Percentiles rank a stretch among this genome's conserved stretches.
These are phyloP conservation scores for Ptiloglossa arizonensis DNA, from an alignment of 1,140 invertebrate species.

Conservation along the genomic window DNA sequence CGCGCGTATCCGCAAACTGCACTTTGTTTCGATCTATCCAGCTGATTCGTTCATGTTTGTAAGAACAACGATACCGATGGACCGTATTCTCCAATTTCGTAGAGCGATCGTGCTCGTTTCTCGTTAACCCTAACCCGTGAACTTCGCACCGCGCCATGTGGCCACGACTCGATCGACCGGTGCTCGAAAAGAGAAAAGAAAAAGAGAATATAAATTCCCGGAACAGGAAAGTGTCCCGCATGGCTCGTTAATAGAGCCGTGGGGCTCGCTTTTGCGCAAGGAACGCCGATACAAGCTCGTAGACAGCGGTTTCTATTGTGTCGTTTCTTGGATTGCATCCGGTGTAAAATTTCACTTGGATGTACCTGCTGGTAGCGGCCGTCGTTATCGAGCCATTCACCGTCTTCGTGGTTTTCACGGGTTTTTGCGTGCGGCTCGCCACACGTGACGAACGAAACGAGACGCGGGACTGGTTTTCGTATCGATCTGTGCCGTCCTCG, in stretches of 20 bases:
- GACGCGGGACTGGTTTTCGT: constrained; percentile 22
- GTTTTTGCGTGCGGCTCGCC: constrained; percentile 51
- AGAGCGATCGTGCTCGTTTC: not conserved
- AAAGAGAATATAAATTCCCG: not conserved
- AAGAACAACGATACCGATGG: too few relatives aligned
- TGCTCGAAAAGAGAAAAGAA: constrained; percentile 11
- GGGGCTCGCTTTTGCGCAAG: constrained; percentile 19
- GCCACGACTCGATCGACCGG: constrained; percentile 27
- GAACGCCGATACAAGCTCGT: constrained; percentile 24
- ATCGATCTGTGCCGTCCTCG: not conserved
- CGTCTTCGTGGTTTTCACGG: constrained; percentile 30
- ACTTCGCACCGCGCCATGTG: constrained; percentile 22
- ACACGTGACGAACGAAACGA: constrained; percentile 32
- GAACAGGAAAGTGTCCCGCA: constrained; percentile 61
- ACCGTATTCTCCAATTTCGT: too few relatives aligned
- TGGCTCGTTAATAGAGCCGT: constrained; percentile 38
- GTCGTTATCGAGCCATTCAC: constrained; percentile 44
- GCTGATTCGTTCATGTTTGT: too few relatives aligned
- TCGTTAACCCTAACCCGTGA: not conserved
- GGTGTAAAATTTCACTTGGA: constrained; percentile 57
- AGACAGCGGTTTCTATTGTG: constrained; percentile 46
- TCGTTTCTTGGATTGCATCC: constrained; percentile 47
- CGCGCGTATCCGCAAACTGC: too few relatives aligned
- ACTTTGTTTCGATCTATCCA: too few relatives aligned
- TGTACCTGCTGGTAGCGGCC: constrained; percentile 14